Conservation (phyloP, 2,797 vertebrate genomes). For the Melanotaenia maccullochi region DNA sequence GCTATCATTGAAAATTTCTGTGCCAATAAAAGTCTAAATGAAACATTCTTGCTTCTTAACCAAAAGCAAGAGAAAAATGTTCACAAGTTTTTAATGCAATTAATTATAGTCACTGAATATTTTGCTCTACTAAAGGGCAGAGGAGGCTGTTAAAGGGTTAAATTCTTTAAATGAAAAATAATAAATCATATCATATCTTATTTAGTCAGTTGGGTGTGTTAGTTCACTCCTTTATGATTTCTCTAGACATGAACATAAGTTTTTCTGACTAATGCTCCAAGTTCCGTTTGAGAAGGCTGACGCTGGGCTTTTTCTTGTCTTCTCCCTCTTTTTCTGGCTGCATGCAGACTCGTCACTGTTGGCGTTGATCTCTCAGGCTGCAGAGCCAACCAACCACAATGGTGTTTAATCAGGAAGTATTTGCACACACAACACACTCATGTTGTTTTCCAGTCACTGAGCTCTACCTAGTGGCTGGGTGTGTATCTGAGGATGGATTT, state of each 20-base stretch:
- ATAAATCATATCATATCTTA: background rate
- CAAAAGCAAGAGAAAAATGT: no score
- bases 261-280: background rate
- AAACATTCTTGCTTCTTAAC: no score
- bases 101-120: no score
- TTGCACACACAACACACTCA: conserved; percentile 30
- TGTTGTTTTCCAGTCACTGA: conserved; percentile 17
- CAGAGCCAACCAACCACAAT: conserved; percentile 26
- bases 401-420: conserved; percentile 31
- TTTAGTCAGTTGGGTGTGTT: background rate
- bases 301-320: conserved; percentile 5
- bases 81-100: no score
- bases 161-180: background rate
- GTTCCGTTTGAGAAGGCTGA: background rate
- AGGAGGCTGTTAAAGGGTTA: no score
- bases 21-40: background rate
- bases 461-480: conserved; percentile 56
- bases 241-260: background rate
- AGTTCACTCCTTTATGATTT: background rate
- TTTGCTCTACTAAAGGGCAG: no score
- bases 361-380: background rate
- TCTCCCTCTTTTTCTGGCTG: conserved; percentile 2
- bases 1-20: background rate
- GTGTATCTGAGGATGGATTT: conserved; percentile 4
- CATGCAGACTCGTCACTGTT: background rate